phyloP scores from a whole-genome alignment of 2,888 invertebrate species.

The Metallyticus violacea region DNA sequence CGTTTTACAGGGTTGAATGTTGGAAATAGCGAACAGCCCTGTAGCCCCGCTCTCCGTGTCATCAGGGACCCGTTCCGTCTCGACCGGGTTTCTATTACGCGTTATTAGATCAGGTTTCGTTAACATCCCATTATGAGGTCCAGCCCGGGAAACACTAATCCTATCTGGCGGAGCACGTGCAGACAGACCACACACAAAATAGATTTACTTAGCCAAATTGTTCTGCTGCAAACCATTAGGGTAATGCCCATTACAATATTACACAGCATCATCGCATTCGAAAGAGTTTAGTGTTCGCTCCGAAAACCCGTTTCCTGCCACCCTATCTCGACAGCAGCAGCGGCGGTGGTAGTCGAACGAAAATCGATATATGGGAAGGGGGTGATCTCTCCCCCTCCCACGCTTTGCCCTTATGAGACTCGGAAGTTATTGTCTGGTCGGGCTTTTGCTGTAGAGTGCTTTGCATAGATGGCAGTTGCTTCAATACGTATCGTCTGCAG shows the following conservation, averaged over 20 bases:
- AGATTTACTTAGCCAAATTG: conserved; percentile 10
- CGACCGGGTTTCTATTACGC: neutral
- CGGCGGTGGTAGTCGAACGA: neutral
- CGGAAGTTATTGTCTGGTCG: neutral
- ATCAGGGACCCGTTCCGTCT: neutral
- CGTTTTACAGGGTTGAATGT: too few species aligned
- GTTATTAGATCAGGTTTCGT: conserved; percentile 12
- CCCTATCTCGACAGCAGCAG: neutral
- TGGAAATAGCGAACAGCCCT: neutral
- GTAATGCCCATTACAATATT: neutral
- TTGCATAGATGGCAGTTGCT: neutral
- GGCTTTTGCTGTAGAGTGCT: neutral
- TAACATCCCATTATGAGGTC: conserved; percentile 10
- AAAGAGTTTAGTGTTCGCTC: neutral
- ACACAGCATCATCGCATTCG: neutral
- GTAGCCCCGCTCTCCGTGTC: neutral
- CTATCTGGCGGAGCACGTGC: neutral
- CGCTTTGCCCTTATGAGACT: neutral
- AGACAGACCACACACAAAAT: neutral
- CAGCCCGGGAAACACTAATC: neutral
- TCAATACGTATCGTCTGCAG: neutral
- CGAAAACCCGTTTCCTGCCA: neutral
- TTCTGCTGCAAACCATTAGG: neutral
- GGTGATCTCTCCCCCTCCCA: neutral
- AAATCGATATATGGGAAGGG: neutral